phyloP scores from a whole-genome alignment of 2,888 invertebrate species.

The Apoda limacodes region DNA sequence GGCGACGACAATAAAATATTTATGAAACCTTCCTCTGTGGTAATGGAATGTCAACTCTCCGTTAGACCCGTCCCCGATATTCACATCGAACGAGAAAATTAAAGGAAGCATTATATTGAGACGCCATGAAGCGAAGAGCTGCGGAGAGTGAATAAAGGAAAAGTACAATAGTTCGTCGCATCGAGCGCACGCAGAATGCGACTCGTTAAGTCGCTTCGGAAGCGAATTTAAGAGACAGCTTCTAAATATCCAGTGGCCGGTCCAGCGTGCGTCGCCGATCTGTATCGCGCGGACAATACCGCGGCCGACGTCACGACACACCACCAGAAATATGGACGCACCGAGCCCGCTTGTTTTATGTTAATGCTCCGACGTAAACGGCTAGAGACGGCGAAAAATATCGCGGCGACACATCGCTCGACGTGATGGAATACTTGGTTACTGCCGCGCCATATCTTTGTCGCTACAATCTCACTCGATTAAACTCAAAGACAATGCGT shows the following conservation, averaged over 20 bases:
- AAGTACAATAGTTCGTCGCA: constrained; percentile 52
- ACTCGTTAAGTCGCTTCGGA: constrained; percentile 56
- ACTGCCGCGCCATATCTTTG: constrained; percentile 23
- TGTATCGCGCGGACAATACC: constrained; percentile 65
- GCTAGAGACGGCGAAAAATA: constrained; percentile 47
- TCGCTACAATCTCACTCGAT: constrained; percentile 11
- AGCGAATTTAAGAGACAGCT: constrained; percentile 61
- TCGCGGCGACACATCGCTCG: constrained; percentile 32
- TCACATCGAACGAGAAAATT: constrained; percentile 33
- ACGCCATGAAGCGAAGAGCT: constrained; percentile 16
- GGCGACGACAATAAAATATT: constrained; percentile 59
- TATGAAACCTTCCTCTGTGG: constrained; percentile 51
- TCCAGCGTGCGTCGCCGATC: constrained; percentile 57
- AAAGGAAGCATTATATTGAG: constrained; percentile 20
- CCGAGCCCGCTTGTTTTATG: constrained; percentile 58
- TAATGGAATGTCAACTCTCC: constrained; percentile 52
- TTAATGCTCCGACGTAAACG: constrained; percentile 55
- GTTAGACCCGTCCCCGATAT: constrained; percentile 36
- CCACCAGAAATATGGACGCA: constrained; percentile 61
- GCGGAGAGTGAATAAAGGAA: constrained; percentile 32
- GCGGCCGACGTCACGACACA: constrained; percentile 57
- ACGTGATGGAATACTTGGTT: constrained; percentile 53
- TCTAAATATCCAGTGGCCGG: constrained; percentile 62
- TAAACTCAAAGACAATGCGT: constrained; percentile 26
- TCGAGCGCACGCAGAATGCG: constrained; percentile 52